phyloP scores from a whole-genome alignment of 1,140 invertebrate genomes.

The Nasonia giraulti region DNA sequence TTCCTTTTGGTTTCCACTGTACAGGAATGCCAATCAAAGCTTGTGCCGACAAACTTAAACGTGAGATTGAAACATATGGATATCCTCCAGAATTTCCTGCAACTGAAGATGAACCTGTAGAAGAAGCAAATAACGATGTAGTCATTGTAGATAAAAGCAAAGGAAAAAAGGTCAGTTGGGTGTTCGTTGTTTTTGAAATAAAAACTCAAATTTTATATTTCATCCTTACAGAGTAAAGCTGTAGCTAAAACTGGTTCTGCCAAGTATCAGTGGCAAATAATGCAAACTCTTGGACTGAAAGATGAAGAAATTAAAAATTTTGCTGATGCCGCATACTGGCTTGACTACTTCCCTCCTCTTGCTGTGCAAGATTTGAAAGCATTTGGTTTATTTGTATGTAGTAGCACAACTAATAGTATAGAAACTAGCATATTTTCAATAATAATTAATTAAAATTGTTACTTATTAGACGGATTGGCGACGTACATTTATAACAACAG shows the following conservation, averaged over 20 bases:
- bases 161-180: slow-evolving; percentile 89
- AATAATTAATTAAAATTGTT: slow-evolving; percentile 48
- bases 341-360: slow-evolving; percentile 96
- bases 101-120: slow-evolving; percentile 66
- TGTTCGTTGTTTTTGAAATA: not conserved
- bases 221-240: slow-evolving; percentile 88
- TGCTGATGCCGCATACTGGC: slow-evolving; percentile 93
- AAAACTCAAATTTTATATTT: not conserved
- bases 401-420: slow-evolving; percentile 56
- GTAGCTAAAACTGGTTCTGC: slow-evolving; percentile 90
- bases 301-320: slow-evolving; percentile 96
- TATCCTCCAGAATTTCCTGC: slow-evolving; percentile 93
- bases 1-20: slow-evolving; percentile 99
- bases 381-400: slow-evolving; percentile 91
- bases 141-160: slow-evolving; percentile 95
- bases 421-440: slow-evolving; percentile 44
- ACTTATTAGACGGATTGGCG: slow-evolving; percentile 92
- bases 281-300: slow-evolving; percentile 91
- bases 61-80: slow-evolving; percentile 95
- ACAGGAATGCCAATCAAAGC: slow-evolving; percentile 98
- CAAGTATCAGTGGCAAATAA: slow-evolving; percentile 99
- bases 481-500: slow-evolving; percentile 97
- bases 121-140: slow-evolving; percentile 77
- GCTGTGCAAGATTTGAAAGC: slow-evolving; percentile 89
- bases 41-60: slow-evolving; percentile 97